Evolutionary conservation across 2,113 vertebrate species (phyloP), one percentile per base, ranked within the genome.

Genomic region (Ancistrus triradiatus): DNA sequence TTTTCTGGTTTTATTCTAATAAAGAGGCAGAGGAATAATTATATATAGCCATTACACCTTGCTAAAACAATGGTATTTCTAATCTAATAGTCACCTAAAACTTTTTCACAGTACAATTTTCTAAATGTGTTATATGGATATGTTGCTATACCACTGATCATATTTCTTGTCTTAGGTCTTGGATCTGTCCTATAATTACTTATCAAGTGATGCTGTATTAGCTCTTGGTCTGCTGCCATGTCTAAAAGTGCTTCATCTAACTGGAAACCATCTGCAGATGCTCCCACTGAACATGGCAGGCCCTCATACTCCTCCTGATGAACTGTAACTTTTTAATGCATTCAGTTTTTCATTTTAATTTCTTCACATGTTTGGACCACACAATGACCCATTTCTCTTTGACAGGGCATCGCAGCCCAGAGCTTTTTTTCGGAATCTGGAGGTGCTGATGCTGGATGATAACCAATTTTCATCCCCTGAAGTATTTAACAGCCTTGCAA

Each of bases 171-270:
- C 11, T 11, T 69, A 94, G 92, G 77, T 86, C 59, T 75, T 97
- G 83, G 87, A 95, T 78, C 82, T 97, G 62, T 92, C 92, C 55
- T 94, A 88, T 76, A 95, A 95, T 74, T 83, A 63, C 51, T 70
- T 94, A 66, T 85, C 79, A 21, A 66, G 76, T 1, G 80, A 87
- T 47, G 85, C 78, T 40, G 37, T 93, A 28, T 53, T 75, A 68
- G 73, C 76, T 0, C 43, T 93, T 44, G 81, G 91, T 51, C 48
- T 69, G 24, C 79, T 95, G 42, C 78, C 87, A 5, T 72, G n/a
- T 33, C 87, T 97, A 31, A 88, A 88, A 70, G 81, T 88, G 15
- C 88, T 95, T 75, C 80, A 84, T 57, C 84, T 97, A 51, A 90
- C 86, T 1, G 91, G 88, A 76, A 94, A 91, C 5, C 53, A 83